Conservation (phyloP, 2,888 invertebrate species). For the Erebia aethiops region DNA sequence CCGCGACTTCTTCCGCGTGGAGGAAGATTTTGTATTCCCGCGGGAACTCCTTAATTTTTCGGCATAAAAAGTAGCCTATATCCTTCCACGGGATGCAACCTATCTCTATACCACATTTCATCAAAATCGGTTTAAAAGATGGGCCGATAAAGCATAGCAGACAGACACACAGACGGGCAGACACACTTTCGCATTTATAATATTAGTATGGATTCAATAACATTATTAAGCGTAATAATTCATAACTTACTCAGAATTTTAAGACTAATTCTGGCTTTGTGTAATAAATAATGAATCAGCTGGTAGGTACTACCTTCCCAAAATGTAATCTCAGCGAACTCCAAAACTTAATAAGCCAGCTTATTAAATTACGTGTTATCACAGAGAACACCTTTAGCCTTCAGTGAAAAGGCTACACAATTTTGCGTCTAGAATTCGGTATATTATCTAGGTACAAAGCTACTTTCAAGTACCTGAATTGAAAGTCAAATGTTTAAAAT, state of each 20-base stretch:
- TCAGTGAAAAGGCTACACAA: conserved; percentile 7
- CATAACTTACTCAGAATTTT: neutral
- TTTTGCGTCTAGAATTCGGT: conserved; percentile 4
- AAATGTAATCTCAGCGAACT: conserved; percentile 5
- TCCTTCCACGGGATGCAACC: no score
- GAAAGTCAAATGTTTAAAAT: neutral
- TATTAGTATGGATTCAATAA: neutral
- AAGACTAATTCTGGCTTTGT: neutral
- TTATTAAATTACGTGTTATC: conserved; percentile 20
- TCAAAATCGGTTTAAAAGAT: no score
- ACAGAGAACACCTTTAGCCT: conserved; percentile 10
- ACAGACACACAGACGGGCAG: no score
- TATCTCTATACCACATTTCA: no score
- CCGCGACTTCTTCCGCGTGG: no score
- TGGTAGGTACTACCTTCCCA: conserved; percentile 1
- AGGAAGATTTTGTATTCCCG: no score
- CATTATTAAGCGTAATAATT: neutral
- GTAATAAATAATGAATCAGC: conserved; percentile 8
- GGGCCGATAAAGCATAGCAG: no score
- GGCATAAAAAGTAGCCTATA: no score
- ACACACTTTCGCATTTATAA: no score
- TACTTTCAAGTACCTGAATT: neutral
- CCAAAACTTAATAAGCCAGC: conserved; percentile 10
- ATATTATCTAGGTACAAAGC: neutral
- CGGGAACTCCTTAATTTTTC: no score